Evolutionary conservation across 2,797 vertebrate genomes (phyloP).

Genomic region (Thunnus albacares): DNA sequence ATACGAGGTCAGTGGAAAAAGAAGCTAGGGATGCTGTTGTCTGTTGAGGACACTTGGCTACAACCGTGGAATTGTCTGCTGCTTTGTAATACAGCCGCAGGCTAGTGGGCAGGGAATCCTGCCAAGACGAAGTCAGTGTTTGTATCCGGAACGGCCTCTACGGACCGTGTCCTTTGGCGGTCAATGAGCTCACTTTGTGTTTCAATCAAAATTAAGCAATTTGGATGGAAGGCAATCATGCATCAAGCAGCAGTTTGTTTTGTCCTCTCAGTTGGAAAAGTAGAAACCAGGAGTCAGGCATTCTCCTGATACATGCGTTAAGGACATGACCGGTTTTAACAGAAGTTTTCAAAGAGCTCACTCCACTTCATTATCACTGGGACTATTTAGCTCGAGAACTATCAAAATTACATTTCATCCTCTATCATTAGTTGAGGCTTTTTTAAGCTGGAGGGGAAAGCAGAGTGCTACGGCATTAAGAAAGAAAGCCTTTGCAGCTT

Average conservation of each 20-base stretch:
- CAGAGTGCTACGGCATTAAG: constrained; percentile 15
- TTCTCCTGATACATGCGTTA: constrained; percentile 1
- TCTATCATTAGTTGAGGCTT: constrained; percentile 36
- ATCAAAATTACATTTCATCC: constrained; percentile 46
- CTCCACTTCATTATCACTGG: constrained; percentile 2
- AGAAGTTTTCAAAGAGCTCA: constrained; percentile 16
- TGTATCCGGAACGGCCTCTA: constrained; percentile 53
- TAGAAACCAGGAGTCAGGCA: constrained; percentile 25
- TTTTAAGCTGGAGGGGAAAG: constrained; percentile 15
- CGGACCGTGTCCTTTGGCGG: constrained; percentile 69
- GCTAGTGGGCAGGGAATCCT: constrained; percentile 62
- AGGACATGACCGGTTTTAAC: constrained; percentile 1
- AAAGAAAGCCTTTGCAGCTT: constrained; percentile 33
- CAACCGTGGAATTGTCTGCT: constrained; percentile 55
- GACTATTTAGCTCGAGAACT: constrained; percentile 36
- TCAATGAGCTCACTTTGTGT: constrained; percentile 72
- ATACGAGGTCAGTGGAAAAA: constrained; percentile 45
- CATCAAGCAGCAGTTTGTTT: constrained; percentile 56
- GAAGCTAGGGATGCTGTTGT: constrained; percentile 32
- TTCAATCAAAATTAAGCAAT: constrained; percentile 71
- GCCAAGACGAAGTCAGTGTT: constrained; percentile 77
- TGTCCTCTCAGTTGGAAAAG: constrained; percentile 52
- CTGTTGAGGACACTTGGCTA: constrained; percentile 63
- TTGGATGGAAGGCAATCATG: constrained; percentile 55
- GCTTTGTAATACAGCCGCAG: constrained; percentile 61